phyloP scores from a whole-genome alignment of 1,140 invertebrate genomes.

The Anastrepha obliqua region DNA sequence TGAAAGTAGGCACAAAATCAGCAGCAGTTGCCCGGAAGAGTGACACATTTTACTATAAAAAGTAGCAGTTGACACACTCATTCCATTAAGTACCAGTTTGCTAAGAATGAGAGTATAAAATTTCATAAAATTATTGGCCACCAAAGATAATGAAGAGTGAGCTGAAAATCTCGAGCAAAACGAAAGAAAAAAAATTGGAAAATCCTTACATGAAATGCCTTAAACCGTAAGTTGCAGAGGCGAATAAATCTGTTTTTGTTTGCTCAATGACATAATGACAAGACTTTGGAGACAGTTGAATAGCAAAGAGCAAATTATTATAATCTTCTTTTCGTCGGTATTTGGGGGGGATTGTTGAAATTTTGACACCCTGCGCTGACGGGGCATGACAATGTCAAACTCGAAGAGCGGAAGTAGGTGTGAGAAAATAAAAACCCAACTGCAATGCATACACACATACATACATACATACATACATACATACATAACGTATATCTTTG shows the following conservation, averaged over 20 bases:
- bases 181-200: neutral
- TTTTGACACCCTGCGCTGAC: neutral
- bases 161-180: neutral
- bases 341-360: neutral
- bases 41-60: too few species aligned
- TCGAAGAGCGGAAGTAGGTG: neutral
- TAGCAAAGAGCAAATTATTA: neutral
- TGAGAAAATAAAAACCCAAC: neutral
- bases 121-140: too few species aligned
- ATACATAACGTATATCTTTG: neutral
- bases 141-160: too few species aligned
- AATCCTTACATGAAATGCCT: too few species aligned
- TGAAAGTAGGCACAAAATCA: too few species aligned
- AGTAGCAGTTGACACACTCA: too few species aligned
- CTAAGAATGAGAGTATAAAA: too few species aligned
- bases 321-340: neutral
- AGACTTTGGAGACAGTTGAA: slow-evolving; percentile 7
- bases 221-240: too few species aligned
- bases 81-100: too few species aligned
- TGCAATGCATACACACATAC: neutral
- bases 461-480: neutral
- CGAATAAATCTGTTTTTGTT: slow-evolving; percentile 1
- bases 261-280: slow-evolving; percentile 34
- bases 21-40: too few species aligned
- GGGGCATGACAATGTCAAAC: neutral